Percentiles rank a stretch among this genome's conserved stretches.
Evolutionary conservation across 2,797 vertebrate genomes (phyloP).

Genomic region (Thunnus albacares): DNA sequence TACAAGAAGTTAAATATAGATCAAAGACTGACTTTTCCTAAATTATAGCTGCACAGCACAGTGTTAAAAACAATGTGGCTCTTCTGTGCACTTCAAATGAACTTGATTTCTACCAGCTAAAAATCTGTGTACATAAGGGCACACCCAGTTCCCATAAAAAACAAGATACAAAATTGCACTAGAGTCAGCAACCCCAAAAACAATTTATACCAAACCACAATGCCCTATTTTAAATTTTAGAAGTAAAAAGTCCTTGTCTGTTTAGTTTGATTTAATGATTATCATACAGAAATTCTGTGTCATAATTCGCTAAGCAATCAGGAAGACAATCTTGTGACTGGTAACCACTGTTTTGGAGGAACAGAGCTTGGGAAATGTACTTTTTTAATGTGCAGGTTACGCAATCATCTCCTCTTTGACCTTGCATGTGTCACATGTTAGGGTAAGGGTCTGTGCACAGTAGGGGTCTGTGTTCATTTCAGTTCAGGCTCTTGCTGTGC

Average conservation of each 20-base stretch:
- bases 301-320: background rate
- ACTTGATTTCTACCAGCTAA: conserved; percentile 4
- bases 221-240: background rate
- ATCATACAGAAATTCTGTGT: background rate
- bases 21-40: conserved; percentile 4
- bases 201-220: background rate
- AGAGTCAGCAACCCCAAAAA: background rate
- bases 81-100: conserved; percentile 17
- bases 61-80: background rate
- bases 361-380: background rate
- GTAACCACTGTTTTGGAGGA: background rate
- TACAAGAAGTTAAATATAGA: conserved; percentile 41
- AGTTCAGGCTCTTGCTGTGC: conserved; percentile 53
- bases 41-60: background rate
- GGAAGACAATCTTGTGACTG: conserved; percentile 21
- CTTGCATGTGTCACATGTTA: conserved; percentile 65
- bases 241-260: background rate
- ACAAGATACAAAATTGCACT: background rate
- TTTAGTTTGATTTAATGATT: background rate
- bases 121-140: background rate
- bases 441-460: background rate
- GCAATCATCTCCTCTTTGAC: conserved; percentile 59
- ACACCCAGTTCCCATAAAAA: background rate
- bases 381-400: conserved; percentile 52
- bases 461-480: conserved; percentile 6